Percentiles rank a stretch among this genome's conserved stretches.
These are phyloP conservation scores for Myzus persicae DNA, from an alignment of 1,140 invertebrate species.

Conservation along the genomic window DNA sequence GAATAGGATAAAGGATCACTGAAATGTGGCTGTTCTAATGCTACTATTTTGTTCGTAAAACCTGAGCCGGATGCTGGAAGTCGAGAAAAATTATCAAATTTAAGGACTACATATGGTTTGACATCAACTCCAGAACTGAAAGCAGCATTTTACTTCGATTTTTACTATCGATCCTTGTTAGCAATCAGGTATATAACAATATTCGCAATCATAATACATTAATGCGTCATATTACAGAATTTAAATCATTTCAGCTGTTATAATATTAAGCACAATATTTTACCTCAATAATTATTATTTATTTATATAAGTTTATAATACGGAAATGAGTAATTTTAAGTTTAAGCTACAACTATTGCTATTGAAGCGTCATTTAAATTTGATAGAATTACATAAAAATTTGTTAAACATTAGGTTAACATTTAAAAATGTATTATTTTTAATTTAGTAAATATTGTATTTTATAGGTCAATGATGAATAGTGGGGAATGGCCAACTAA, in stretches of 20 bases:
- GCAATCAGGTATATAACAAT: constrained; percentile 74
- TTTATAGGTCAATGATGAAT: constrained; percentile 66
- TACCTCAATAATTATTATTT: no score
- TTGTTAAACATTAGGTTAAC: background rate
- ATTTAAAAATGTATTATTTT: background rate
- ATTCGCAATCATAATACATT: no score
- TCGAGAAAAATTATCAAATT: constrained; percentile 71
- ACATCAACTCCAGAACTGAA: constrained; percentile 75
- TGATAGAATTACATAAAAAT: background rate
- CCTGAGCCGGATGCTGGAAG: constrained; percentile 71
- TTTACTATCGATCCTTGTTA: constrained; percentile 76
- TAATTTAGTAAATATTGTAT: background rate
- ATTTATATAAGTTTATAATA: background rate
- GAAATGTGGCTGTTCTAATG: constrained; percentile 74
- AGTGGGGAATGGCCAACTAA: constrained; percentile 75
- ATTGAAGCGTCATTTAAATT: no score
- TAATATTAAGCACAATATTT: no score
- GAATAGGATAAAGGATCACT: constrained; percentile 74
- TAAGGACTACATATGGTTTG: constrained; percentile 75
- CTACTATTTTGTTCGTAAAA: constrained; percentile 73
- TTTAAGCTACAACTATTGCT: no score
- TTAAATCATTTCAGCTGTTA: no score
- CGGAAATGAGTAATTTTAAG: background rate
- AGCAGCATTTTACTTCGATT: constrained; percentile 87
- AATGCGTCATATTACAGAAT: no score